Evolutionary conservation across 2,888 invertebrate species (phyloP).

Genomic region (Lepidocyrtinus sp.): DNA sequence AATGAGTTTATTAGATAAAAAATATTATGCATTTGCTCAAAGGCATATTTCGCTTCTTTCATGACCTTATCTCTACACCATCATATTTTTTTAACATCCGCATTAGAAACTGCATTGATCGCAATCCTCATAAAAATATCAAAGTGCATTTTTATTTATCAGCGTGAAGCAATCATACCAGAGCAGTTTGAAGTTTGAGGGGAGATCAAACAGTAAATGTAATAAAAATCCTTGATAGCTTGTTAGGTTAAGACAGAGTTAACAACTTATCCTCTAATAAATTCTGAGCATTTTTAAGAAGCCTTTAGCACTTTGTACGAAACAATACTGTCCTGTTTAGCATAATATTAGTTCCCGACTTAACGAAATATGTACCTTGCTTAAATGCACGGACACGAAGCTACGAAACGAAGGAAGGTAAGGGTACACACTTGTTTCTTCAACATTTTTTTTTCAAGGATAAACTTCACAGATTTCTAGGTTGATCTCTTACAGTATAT

Average conservation of each 20-base stretch:
- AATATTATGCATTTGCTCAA: too few relatives aligned
- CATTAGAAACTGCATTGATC: neutral
- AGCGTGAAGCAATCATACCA: neutral
- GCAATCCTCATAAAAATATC: neutral
- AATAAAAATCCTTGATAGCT: too few relatives aligned
- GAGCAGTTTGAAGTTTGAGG: neutral
- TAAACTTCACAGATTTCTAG: slow-evolving; percentile 14
- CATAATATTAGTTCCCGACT: neutral
- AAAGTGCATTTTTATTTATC: neutral
- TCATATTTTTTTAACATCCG: neutral
- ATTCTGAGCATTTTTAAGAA: too few relatives aligned
- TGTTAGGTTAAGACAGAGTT: too few relatives aligned
- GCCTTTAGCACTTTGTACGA: neutral
- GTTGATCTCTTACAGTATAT: neutral
- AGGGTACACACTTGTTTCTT: slow-evolving; percentile 10
- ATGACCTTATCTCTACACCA: too few relatives aligned
- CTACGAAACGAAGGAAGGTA: too few relatives aligned
- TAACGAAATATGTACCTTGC: slow-evolving; percentile 3
- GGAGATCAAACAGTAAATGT: neutral
- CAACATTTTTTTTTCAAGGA: slow-evolving; percentile 9
- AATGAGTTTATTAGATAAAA: too few relatives aligned
- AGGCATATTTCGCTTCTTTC: too few relatives aligned
- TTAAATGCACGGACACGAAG: slow-evolving; percentile 3
- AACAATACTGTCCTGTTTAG: slow-evolving; percentile 1
- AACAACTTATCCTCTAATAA: too few relatives aligned